Evolutionary conservation across 2,888 invertebrate species (phyloP).

Genomic region (Pediacus dermestoides): DNA sequence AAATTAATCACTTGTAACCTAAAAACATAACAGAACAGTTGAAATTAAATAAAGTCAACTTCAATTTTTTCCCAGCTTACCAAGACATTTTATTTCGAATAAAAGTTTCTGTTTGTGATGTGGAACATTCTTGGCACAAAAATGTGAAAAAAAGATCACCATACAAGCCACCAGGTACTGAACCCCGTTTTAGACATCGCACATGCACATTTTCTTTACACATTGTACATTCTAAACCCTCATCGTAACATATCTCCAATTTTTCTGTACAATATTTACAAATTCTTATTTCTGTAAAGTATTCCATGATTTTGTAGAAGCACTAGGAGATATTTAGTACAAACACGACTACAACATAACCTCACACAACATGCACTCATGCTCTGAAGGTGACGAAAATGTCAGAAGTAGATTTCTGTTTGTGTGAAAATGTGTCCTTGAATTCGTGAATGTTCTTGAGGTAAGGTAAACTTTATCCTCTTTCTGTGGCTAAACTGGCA

Average conservation of each 20-base stretch:
- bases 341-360: not conserved
- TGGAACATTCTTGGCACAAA: conserved; percentile 64
- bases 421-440: too few species aligned
- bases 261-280: conserved; percentile 60
- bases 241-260: conserved; percentile 55
- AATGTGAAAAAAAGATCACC: conserved; percentile 76
- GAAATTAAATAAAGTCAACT: too few species aligned
- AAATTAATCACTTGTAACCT: conserved; percentile 73
- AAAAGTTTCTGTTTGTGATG: conserved; percentile 56
- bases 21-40: too few species aligned
- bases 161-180: conserved; percentile 66
- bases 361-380: not conserved
- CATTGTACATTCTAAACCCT: conserved; percentile 59
- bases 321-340: too few species aligned
- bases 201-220: conserved; percentile 64
- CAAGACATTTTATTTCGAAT: conserved; percentile 67
- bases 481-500: too few species aligned
- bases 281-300: conserved; percentile 20
- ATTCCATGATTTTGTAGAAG: conserved; percentile 15
- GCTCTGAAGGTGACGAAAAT: too few species aligned
- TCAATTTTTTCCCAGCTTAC: too few species aligned
- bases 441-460: too few species aligned
- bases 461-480: too few species aligned
- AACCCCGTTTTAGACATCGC: conserved; percentile 61
- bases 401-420: too few species aligned